Evolutionary conservation across 2,888 invertebrate species (phyloP), one percentile per base, ranked within the genome.

Genomic region (Lysandra coridon): DNA sequence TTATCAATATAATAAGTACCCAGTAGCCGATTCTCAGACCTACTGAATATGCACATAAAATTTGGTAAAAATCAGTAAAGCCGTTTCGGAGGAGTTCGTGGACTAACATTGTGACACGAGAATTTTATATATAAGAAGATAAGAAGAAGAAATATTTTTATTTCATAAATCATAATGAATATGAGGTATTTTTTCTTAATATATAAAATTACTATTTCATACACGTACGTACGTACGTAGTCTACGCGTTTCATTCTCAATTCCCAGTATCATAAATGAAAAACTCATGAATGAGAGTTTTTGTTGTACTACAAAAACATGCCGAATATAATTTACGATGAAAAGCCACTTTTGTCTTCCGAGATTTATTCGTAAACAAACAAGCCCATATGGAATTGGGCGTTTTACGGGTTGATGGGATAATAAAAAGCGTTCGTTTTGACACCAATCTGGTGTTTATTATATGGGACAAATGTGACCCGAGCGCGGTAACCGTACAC

Each of bases 381-480:
- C 82, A 82, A 82, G 82, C 82, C 57, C 84, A 84, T 82, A 83
- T 85, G 85, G 86, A 87, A 87, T 88, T 83, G 85, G 85, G 86
- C 86, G 88, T 92, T 92, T 79, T 89, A 92, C 91, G 91, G 90
- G 85, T 88, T 88, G 91, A 90, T 91, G 93, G 89, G 85, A 91
- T 90, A 93, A 93, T 94, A 94, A 93, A 92, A 92, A 90, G 91
- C 90, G 91, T 89, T 91, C 92, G 86, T 93, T 94, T 93, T 92
- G 91, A 93, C 94, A 92, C 93, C 90, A 92, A 92, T 93, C 90
- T 93, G 92, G 89, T 92, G 92, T 94, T 93, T 94, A 92, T 94
- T 92, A 92, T 93, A 91, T 89, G 87, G 89, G 89, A 90, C 93
- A 91, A 94, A 91, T 92, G 94, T 90, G 94, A 92, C 92, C 92